A percentile compares a stretch with the other conserved stretches of the same genome.
phyloP scores from a whole-genome alignment of 64 coral and sea anemone species.

The Platygyra sinensis region DNA sequence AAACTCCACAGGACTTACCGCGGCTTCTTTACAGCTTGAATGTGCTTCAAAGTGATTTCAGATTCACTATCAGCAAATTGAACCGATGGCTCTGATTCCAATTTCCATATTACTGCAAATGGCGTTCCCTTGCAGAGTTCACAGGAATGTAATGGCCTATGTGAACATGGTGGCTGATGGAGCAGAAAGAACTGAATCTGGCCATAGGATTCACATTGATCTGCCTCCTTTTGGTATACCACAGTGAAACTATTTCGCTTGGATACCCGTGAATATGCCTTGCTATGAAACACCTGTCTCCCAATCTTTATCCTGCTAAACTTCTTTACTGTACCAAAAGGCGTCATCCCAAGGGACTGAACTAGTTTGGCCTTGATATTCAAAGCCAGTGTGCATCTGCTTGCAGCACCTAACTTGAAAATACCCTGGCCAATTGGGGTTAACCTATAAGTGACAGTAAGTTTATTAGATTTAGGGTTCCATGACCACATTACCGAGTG shows the following conservation, averaged over 20 bases:
- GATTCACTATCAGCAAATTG: slow-evolving; percentile 3
- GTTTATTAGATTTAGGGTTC: too few species aligned
- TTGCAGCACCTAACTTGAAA: background rate
- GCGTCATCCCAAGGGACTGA: background rate
- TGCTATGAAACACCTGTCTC: slow-evolving; percentile 4
- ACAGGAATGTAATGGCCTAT: background rate
- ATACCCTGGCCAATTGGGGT: too few species aligned
- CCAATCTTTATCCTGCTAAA: slow-evolving; percentile 28
- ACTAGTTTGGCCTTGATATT: background rate
- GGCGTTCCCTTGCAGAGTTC: background rate
- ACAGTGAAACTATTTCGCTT: slow-evolving; percentile 28
- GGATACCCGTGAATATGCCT: slow-evolving; percentile 9
- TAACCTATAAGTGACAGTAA: too few species aligned
- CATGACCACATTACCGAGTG: too few species aligned
- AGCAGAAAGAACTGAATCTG: slow-evolving; percentile 7
- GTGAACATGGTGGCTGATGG: slow-evolving; percentile 2
- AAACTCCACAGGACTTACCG: too few species aligned
- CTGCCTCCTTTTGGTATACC: background rate
- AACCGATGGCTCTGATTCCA: background rate
- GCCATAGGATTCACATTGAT: background rate
- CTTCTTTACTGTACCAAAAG: slow-evolving; percentile 14
- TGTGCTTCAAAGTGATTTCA: slow-evolving; percentile 6
- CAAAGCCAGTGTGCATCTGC: background rate
- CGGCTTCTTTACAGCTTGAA: slow-evolving; percentile 9
- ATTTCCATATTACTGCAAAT: slow-evolving; percentile 14